A percentile compares a stretch with the other conserved stretches of the same genome.
Conservation (phyloP, 2,888 invertebrate species). For the Marasmarcha lunaedactyla region DNA sequence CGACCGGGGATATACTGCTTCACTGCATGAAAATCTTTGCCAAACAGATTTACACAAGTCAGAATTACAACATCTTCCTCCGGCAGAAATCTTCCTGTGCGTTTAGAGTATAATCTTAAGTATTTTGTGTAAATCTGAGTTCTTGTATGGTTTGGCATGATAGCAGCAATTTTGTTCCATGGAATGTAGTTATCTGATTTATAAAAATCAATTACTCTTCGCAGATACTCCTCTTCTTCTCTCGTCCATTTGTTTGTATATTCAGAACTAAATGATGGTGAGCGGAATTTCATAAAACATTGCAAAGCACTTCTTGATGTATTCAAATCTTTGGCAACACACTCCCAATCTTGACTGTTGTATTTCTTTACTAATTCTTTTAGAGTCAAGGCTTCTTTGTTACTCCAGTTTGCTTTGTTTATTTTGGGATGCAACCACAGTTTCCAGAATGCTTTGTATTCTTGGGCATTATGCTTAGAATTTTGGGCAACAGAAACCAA, state of each 20-base stretch:
- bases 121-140: constrained; percentile 75
- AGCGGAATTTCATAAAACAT: constrained; percentile 76
- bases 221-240: constrained; percentile 76
- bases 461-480: constrained; percentile 70
- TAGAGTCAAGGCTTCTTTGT: constrained; percentile 30
- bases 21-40: constrained; percentile 72
- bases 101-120: constrained; percentile 38
- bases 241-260: constrained; percentile 70
- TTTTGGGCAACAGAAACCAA: constrained; percentile 54
- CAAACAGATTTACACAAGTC: constrained; percentile 73
- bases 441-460: constrained; percentile 79
- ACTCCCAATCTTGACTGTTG: constrained; percentile 74
- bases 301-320: constrained; percentile 76
- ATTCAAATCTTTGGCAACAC: constrained; percentile 67
- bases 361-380: constrained; percentile 32
- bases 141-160: constrained; percentile 74
- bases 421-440: constrained; percentile 76
- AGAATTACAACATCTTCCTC: constrained; percentile 76
- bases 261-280: constrained; percentile 40
- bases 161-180: constrained; percentile 77
- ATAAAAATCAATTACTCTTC: constrained; percentile 72
- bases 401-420: constrained; percentile 57
- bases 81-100: constrained; percentile 73
- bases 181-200: constrained; percentile 76
- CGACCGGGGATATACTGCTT: constrained; percentile 71